phyloP scores from a whole-genome alignment of 1,140 invertebrate species.

The Drosophila nigromelanica region DNA sequence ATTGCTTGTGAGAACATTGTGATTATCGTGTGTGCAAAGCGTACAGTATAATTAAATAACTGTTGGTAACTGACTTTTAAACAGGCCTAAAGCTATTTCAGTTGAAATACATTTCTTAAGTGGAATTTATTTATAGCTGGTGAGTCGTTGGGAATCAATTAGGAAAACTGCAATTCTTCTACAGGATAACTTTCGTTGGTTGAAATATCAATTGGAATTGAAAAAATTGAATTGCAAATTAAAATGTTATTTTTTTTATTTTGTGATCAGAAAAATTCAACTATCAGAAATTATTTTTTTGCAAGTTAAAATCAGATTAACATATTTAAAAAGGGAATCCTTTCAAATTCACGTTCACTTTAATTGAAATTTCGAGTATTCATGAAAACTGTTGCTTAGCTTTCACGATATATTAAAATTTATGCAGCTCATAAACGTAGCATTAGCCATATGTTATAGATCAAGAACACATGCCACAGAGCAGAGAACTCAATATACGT shows the following conservation, averaged over 20 bases:
- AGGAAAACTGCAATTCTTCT: too few species aligned
- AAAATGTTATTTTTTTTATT: too few species aligned
- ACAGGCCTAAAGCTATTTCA: background rate
- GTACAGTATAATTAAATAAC: conserved; percentile 31
- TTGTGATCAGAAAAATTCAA: too few species aligned
- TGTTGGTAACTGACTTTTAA: background rate
- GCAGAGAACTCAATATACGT: conserved; percentile 54
- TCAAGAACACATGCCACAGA: conserved; percentile 53
- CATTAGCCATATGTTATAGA: conserved; percentile 72
- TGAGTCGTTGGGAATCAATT: too few species aligned
- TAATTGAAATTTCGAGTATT: too few species aligned
- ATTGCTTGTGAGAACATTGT: conserved; percentile 34
- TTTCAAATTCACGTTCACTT: too few species aligned
- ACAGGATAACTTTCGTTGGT: too few species aligned
- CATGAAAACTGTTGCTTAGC: background rate
- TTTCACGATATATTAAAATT: background rate
- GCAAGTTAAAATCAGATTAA: too few species aligned
- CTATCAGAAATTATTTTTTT: too few species aligned
- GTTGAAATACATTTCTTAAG: background rate
- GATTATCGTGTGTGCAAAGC: conserved; percentile 27
- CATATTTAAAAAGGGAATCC: too few species aligned
- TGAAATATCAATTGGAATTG: too few species aligned
- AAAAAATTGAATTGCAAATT: too few species aligned
- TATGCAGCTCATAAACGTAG: conserved; percentile 31
- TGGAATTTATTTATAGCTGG: background rate